These are phyloP conservation scores for Hestina assimilis DNA, from an alignment of 1,140 invertebrate genomes.

Conservation along the genomic window DNA sequence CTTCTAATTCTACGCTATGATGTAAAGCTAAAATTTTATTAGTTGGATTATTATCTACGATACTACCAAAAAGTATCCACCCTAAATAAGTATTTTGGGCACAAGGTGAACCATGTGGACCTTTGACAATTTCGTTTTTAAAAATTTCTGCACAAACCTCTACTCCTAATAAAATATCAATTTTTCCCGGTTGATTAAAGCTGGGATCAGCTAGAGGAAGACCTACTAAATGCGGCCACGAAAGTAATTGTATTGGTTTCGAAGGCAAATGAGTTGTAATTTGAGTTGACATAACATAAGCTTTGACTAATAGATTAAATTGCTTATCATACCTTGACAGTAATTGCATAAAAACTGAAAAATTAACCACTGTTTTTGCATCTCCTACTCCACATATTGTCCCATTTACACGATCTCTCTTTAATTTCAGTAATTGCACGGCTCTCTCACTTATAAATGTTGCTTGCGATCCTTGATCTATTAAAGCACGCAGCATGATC, in stretches of 20 bases:
- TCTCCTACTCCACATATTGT: not conserved
- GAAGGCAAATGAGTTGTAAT: not conserved
- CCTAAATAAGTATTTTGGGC: not conserved
- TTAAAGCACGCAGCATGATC: not conserved
- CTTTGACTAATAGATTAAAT: not conserved
- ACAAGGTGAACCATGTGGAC: not conserved
- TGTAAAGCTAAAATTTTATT: not conserved
- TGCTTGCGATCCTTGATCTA: slow-evolving; percentile 7
- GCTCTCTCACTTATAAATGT: slow-evolving; percentile 1
- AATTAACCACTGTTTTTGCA: not conserved
- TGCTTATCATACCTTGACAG: not conserved
- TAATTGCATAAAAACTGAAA: not conserved
- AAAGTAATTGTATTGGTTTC: not conserved
- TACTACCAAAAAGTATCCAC: not conserved
- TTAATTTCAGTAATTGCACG: not conserved
- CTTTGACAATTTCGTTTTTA: not conserved
- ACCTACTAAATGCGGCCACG: not conserved
- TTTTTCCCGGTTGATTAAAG: not conserved
- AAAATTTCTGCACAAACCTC: not conserved
- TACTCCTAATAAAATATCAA: not conserved
- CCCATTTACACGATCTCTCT: not conserved
- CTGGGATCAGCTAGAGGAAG: not conserved
- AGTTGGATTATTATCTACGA: not conserved
- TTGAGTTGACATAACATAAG: not conserved
- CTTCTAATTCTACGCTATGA: not conserved